Base-by-base conservation (phyloP, 92 coral and sea anemone species). In the Heliopora coerulea region DNA sequence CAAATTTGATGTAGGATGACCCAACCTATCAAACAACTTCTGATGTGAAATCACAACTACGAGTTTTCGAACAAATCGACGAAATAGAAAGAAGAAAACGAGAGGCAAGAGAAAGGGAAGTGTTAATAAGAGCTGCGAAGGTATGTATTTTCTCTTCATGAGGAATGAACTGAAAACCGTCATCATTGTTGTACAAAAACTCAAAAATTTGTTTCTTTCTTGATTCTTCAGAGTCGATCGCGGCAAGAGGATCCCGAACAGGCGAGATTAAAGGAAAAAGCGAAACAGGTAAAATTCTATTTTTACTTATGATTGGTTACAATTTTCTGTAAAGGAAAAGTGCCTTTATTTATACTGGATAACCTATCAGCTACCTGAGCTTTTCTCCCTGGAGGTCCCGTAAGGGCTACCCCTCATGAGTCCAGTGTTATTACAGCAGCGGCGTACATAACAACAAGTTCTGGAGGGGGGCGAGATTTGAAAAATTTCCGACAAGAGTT, bases 181-280 rank as follows among this genome's bases (percentile, higher is more conserved):
- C 29, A 19, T 34, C 0, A 68, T 6, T 68, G 50, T 21, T 21
- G 1, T 27, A 56, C 24, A 59, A 26, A 30, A 14, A 70, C 13
- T n/a, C n/a, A n/a, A n/a, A n/a, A n/a, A n/a, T n/a, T 49, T 48
- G 35, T 24, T 52, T 34, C 3, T 42, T 8, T 5, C 13, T 32
- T 49, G 10, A 10, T 54, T 52, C 20, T 49, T 18, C 78, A 92
- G 97, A 92, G 97, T 72, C 97, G 97, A 67, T 89, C 97, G 18
- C 83, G 96, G 52, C 96, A 89, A 73, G 97, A 92, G 79, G 97
- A 92, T 79, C 97, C 97, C 3, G 97, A 92, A 61, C 97, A 92
- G 56, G 97, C 97, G 1, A 62, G 96, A 68, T 84, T 92, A 19
- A 92, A 92, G 68, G 97, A 92, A 87, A 92, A 92, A 44, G 97